Conservation (phyloP, 2,113 vertebrate species). For the Saccopteryx leptura region DNA sequence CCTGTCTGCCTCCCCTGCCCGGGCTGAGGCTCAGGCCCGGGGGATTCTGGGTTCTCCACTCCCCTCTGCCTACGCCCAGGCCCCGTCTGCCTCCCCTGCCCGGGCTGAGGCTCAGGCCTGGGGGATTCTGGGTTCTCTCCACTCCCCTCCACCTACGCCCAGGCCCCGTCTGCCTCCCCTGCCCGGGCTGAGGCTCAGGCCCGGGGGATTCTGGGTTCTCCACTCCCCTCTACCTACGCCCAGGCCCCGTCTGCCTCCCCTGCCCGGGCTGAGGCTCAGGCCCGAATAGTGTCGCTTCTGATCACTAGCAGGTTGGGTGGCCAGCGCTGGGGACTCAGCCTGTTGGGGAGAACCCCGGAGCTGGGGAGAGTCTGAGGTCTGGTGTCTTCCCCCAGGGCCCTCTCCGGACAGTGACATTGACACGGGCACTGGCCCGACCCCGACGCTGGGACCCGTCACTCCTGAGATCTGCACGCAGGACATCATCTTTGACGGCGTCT, state of each 20-base stretch:
- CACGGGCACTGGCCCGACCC: constrained; percentile 90
- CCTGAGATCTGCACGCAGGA: constrained; percentile 95
- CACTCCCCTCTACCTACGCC: neutral
- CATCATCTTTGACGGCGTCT: constrained; percentile 95
- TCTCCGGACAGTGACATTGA: constrained; percentile 89
- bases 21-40: neutral
- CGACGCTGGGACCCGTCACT: constrained; percentile 96
- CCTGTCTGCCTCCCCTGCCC: accelerated
- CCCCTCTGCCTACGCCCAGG: neutral
- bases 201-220: neutral
- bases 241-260: neutral
- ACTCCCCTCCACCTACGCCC: neutral
- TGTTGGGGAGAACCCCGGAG: neutral
- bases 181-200: accelerated
- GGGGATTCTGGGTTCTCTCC: neutral
- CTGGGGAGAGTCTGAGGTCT: neutral
- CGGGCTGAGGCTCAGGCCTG: neutral
- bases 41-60: neutral
- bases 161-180: neutral
- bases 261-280: accelerated
- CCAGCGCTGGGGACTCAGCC: neutral
- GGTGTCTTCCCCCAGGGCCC: constrained; percentile 87
- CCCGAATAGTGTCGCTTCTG: neutral
- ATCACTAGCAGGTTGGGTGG: neutral
- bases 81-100: neutral